Percentiles rank a stretch among this genome's conserved stretches.
These are phyloP conservation scores for Parazoanthus darwini DNA, from an alignment of 92 coral and sea anemone species.

Conservation along the genomic window DNA sequence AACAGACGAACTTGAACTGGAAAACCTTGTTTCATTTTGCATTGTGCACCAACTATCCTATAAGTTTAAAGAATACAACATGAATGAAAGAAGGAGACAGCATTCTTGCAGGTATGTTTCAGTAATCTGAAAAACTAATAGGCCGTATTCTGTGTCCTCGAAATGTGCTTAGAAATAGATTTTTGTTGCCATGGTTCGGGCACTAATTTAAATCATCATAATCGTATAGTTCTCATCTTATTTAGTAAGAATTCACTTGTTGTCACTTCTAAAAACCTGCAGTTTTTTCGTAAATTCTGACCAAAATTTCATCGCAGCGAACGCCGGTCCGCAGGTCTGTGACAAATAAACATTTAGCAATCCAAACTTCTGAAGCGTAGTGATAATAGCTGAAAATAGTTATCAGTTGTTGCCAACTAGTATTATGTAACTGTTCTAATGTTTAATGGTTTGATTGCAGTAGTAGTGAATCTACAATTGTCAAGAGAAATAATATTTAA, in stretches of 20 bases:
- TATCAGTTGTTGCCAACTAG: neutral
- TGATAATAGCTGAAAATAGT: slow-evolving; percentile 10
- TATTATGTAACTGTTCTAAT: slow-evolving; percentile 3
- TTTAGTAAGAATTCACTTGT: slow-evolving; percentile 19
- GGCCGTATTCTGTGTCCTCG: neutral
- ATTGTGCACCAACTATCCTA: too few species aligned
- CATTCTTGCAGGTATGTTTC: slow-evolving; percentile 3
- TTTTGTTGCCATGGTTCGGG: neutral
- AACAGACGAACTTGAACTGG: neutral
- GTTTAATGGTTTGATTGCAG: neutral
- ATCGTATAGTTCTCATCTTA: slow-evolving; percentile 14
- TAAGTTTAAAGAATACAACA: neutral
- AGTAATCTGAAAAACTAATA: slow-evolving; percentile 8
- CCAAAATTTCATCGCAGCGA: neutral
- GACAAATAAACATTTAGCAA: slow-evolving; percentile 13
- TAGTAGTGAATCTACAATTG: neutral
- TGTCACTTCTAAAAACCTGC: slow-evolving; percentile 19
- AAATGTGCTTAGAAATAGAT: too few species aligned
- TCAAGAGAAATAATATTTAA: slow-evolving; percentile 14
- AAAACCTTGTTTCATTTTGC: too few species aligned
- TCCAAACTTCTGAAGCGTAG: slow-evolving; percentile 8
- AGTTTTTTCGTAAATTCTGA: slow-evolving; percentile 21
- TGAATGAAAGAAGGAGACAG: slow-evolving; percentile 13
- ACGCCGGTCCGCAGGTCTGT: slow-evolving; percentile 7
- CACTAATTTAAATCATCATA: neutral